A percentile compares a stretch with the other conserved stretches of the same genome.
Evolutionary conservation across 1,140 invertebrate genomes (phyloP).

Genomic region (Hermatobates lingyangjiaoensis): DNA sequence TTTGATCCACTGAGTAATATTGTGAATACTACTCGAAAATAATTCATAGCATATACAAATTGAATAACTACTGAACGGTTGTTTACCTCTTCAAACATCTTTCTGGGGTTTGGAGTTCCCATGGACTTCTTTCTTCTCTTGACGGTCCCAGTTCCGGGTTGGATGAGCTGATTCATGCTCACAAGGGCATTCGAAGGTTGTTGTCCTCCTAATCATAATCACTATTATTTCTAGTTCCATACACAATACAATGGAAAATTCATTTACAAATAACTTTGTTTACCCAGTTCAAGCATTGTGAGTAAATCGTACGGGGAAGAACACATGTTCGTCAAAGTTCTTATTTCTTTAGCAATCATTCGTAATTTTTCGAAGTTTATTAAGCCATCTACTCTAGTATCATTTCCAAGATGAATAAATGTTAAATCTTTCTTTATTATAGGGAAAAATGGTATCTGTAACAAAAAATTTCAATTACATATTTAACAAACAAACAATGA

Average conservation of each 20-base stretch:
- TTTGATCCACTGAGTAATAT: too few species aligned
- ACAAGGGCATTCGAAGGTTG: conserved; percentile 74
- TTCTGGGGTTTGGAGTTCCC: conserved; percentile 82
- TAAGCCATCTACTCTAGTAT: conserved; percentile 76
- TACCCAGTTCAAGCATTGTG: conserved; percentile 54
- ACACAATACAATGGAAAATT: not conserved
- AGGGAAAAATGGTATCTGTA: conserved; percentile 86
- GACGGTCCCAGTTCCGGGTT: conserved; percentile 46
- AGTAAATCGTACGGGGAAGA: conserved; percentile 78
- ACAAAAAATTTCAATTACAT: too few species aligned
- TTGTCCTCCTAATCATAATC: conserved; percentile 38
- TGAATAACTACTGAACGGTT: not conserved
- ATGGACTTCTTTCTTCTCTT: conserved; percentile 80
- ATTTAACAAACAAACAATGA: too few species aligned
- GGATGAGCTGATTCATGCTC: conserved; percentile 66
- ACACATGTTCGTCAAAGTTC: conserved; percentile 86
- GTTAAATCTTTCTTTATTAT: conserved; percentile 95
- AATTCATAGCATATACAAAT: too few species aligned
- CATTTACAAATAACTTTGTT: not conserved
- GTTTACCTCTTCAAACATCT: conserved; percentile 85
- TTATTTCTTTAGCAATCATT: conserved; percentile 96
- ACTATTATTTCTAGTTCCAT: not conserved
- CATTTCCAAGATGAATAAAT: conserved; percentile 94
- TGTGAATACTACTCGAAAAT: too few species aligned
- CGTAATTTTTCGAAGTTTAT: conserved; percentile 97